Base-by-base conservation (phyloP, 2,888 invertebrate genomes). In the Drosophila kanekoi region DNA sequence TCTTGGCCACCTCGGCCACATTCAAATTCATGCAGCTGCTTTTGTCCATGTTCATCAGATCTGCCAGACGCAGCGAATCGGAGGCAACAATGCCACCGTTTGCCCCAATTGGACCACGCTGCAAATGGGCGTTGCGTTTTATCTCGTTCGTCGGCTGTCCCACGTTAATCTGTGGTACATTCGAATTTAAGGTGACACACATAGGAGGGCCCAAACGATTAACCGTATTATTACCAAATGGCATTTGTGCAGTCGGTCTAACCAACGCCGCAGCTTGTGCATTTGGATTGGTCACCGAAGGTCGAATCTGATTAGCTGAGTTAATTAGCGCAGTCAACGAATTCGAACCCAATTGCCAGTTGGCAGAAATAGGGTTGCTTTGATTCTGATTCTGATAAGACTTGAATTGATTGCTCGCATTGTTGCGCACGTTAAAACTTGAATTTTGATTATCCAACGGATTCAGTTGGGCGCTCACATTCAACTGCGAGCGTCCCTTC, bases 1-100 rank as follows among this genome's bases (percentile, higher is more conserved):
- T 69, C 4, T 43, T 69, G 4, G 81, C 83, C 14, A 85, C 63
- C 14, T 73, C 66, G 0, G 10, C 11, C 1, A 58, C 37, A 32
- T 71, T 49, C 0, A 52, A 16, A 11, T 48, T 44, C 0, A 9
- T 9, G 6, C 4, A 40, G 9, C n/a, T 41, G n/a, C 10, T 23
- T 0, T 6, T 23, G 8, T 57, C 38, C 38, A 79, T 20, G 4
- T 72, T 40, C 44, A 70, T 14, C 0, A 76, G 37, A 13, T 78
- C 79, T 0, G 59, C 54, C 43, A 80, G 18, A 49, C 58, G 43
- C 13, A 59, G 0, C 1, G 60, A 18, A 16, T 72, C 40, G 4
- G 47, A 48, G 4, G 9, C 23, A 20, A 38, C 33, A 16, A n/a
- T 9, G 9, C 8, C 1, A 11, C 23, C 16, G 1, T 23, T 18